Evolutionary conservation across 53 echinoderm and acorn worm species (phyloP).

Genomic region (Henricia sp.): DNA sequence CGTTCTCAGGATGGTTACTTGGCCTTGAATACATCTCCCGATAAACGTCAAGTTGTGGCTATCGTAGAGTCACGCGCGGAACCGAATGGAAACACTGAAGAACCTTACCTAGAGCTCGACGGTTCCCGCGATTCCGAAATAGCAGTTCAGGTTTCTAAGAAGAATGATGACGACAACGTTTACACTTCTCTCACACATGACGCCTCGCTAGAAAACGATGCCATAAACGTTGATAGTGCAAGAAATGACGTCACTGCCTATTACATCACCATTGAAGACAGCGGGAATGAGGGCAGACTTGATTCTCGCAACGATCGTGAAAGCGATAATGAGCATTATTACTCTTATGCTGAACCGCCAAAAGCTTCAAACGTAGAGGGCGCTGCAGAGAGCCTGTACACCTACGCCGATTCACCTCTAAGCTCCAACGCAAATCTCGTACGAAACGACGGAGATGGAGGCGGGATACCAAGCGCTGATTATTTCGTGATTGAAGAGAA

Average conservation of each 20-base stretch:
- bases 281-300: background rate
- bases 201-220: background rate
- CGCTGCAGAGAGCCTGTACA: background rate
- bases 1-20: background rate
- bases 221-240: background rate
- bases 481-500: slow-evolving; percentile 8
- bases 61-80: background rate
- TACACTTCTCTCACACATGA: background rate
- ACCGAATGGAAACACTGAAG: background rate
- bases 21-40: background rate
- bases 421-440: background rate
- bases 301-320: background rate
- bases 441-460: background rate
- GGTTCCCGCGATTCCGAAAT: background rate
- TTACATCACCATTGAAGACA: background rate
- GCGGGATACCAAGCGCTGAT: background rate
- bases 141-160: background rate
- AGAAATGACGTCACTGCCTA: background rate
- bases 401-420: background rate
- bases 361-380: background rate
- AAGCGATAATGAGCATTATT: background rate
- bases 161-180: background rate
- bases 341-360: background rate
- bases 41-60: background rate
- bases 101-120: background rate